Evolutionary conservation across 2,888 invertebrate species (phyloP).

Genomic region (Phania funesta): DNA sequence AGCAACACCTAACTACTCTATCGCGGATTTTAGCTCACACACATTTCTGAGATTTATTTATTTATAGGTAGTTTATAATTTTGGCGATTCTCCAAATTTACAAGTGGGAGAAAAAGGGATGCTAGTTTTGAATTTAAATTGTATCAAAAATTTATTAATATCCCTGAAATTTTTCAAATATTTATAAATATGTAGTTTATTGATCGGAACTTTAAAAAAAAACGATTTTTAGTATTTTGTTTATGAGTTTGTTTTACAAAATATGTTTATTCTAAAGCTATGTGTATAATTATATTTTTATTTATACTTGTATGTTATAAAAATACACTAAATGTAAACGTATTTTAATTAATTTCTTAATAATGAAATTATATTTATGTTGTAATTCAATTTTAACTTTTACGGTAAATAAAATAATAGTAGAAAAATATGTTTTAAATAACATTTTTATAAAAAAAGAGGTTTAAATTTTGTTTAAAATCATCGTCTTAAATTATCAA

Average conservation of each 20-base stretch:
- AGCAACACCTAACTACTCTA: too few relatives aligned
- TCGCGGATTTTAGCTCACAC: too few relatives aligned
- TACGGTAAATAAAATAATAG: background rate
- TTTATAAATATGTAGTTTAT: too few relatives aligned
- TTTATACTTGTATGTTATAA: background rate
- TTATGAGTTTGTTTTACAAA: constrained; percentile 47
- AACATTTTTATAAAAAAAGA: background rate
- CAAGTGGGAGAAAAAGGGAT: too few relatives aligned
- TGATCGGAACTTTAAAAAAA: too few relatives aligned
- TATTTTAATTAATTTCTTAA: constrained; percentile 38
- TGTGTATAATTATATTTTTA: constrained; percentile 2
- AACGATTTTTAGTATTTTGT: too few relatives aligned
- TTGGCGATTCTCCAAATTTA: too few relatives aligned
- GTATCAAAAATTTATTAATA: too few relatives aligned
- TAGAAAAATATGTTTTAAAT: background rate
- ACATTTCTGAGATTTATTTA: too few relatives aligned
- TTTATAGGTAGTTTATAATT: too few relatives aligned
- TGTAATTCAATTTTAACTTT: constrained; percentile 34
- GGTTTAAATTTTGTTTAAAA: background rate
- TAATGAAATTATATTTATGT: constrained; percentile 17
- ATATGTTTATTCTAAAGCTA: constrained; percentile 54
- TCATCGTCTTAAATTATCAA: background rate
- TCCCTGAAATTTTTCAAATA: too few relatives aligned
- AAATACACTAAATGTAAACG: constrained; percentile 42
- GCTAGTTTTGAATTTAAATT: too few relatives aligned